phyloP scores from a whole-genome alignment of 2,888 invertebrate species.

The Patella depressa region DNA sequence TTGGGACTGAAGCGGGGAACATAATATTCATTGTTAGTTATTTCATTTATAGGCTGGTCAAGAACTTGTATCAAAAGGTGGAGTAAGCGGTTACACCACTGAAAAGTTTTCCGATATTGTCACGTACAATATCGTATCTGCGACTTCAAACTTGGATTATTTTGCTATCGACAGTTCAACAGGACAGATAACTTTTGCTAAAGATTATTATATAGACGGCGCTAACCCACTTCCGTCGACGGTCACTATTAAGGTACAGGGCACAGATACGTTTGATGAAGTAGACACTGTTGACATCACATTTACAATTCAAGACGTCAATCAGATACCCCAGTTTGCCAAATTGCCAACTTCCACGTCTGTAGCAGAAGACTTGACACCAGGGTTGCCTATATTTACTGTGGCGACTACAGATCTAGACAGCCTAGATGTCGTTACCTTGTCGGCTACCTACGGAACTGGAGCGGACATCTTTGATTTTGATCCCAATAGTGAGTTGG shows the following conservation, averaged over 20 bases:
- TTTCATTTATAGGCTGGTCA: background rate
- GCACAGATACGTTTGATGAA: background rate
- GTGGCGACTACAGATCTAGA: background rate
- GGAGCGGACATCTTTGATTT: constrained; percentile 1
- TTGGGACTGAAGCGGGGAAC: background rate
- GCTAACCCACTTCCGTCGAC: background rate
- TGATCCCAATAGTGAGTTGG: background rate
- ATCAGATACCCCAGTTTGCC: background rate
- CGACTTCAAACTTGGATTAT: background rate
- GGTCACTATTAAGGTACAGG: background rate
- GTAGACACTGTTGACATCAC: background rate
- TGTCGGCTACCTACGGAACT: background rate
- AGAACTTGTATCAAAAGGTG: background rate
- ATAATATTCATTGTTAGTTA: background rate
- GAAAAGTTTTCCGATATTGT: background rate
- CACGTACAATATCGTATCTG: background rate
- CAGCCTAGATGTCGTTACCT: background rate
- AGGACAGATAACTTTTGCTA: background rate
- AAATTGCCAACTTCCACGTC: background rate
- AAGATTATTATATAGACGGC: background rate
- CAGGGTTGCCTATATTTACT: background rate
- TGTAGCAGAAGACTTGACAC: background rate
- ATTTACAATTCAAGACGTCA: background rate
- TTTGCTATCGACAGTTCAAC: background rate
- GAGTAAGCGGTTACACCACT: background rate